Evolutionary conservation across 2,113 vertebrate genomes (phyloP).

Genomic region (Cynopterus brachyotis): DNA sequence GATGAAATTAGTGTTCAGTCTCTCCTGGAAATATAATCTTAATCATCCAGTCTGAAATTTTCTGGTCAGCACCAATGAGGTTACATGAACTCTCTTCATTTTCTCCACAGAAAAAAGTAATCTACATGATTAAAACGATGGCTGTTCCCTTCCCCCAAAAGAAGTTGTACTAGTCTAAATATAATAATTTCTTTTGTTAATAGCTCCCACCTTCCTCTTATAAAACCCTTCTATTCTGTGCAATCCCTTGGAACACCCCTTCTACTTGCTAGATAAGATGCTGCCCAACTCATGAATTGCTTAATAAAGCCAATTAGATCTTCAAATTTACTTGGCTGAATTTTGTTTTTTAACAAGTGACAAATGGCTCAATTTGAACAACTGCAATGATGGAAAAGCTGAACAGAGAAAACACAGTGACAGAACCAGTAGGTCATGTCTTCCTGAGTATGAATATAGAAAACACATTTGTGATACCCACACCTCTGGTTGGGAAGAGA

Average conservation of each 20-base stretch:
- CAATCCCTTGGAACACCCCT: not conserved
- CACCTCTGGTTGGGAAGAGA: fast-evolving
- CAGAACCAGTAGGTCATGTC: fast-evolving
- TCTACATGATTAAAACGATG: not conserved
- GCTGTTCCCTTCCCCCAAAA: not conserved
- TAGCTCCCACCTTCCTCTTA: not conserved
- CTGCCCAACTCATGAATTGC: not conserved
- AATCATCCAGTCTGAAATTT: not conserved
- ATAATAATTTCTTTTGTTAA: not conserved
- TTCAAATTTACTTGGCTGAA: not conserved
- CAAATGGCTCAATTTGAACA: not conserved
- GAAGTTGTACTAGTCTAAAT: not conserved
- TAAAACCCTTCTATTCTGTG: not conserved
- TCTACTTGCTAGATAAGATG: not conserved
- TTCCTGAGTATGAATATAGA: not conserved
- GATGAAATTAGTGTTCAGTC: not conserved
- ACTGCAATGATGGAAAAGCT: not conserved
- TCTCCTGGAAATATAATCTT: not conserved
- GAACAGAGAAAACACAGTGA: not conserved
- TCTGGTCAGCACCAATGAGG: not conserved
- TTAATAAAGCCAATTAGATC: not conserved
- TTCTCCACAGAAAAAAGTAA: not conserved
- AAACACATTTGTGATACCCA: fast-evolving
- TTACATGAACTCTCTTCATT: not conserved
- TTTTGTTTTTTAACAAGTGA: not conserved